Evolutionary conservation across 2,113 vertebrate genomes (phyloP).

Genomic region (Aspiorhynchus laticeps): DNA sequence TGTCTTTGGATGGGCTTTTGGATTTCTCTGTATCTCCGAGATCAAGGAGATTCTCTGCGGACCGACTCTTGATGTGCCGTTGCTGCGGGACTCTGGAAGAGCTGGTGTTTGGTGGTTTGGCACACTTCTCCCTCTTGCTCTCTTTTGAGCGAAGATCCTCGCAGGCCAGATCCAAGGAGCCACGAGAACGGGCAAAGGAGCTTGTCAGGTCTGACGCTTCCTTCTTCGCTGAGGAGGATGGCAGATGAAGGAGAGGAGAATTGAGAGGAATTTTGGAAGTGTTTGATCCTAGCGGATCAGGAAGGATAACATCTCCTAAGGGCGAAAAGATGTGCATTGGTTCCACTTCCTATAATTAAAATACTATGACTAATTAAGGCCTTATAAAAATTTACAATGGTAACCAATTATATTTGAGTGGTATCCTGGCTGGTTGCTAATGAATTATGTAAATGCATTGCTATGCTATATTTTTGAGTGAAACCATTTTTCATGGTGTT

Average conservation of each 20-base stretch:
- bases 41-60: constrained; percentile 64
- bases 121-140: constrained; percentile 60
- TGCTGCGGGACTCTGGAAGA: constrained; percentile 63
- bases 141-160: constrained; percentile 63
- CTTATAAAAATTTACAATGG: neutral
- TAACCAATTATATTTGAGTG: neutral
- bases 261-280: constrained; percentile 63
- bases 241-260: constrained; percentile 70
- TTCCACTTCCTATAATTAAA: constrained; percentile 61
- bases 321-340: constrained; percentile 67
- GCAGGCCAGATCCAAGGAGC: constrained; percentile 25
- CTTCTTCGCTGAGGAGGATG: constrained; percentile 70
- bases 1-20: constrained; percentile 58
- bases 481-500: neutral
- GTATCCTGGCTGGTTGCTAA: neutral
- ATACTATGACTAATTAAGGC: constrained; percentile 49
- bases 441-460: neutral
- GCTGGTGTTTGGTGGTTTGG: constrained; percentile 52
- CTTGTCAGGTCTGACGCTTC: constrained; percentile 63
- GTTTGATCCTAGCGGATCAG: constrained; percentile 64
- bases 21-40: constrained; percentile 74
- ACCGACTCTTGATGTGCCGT: constrained; percentile 61
- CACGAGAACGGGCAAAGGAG: constrained; percentile 48
- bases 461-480: no score
- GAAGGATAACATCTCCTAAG: constrained; percentile 64